Evolutionary conservation across 2,113 vertebrate species (phyloP).

Genomic region (Lepus timidus): DNA sequence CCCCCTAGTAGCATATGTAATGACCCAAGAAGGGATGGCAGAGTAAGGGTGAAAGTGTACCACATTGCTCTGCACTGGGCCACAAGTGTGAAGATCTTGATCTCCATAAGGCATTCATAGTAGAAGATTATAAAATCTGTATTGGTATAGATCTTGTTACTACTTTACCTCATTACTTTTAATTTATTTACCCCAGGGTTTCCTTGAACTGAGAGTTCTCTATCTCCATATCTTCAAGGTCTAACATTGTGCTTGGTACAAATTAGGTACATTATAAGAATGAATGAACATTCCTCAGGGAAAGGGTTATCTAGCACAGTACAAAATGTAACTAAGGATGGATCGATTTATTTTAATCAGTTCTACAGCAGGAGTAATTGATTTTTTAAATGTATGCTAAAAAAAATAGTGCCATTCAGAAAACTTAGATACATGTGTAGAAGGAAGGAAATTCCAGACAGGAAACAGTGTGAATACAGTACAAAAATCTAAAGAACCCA

Average conservation of each 20-base stretch:
- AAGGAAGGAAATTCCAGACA: slow-evolving; percentile 5
- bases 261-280: not conserved
- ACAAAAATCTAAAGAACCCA: not conserved
- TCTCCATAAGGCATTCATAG: not conserved
- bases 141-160: not conserved
- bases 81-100: not conserved
- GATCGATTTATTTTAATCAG: slow-evolving; percentile 24
- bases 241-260: not conserved
- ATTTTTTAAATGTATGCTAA: slow-evolving; percentile 35
- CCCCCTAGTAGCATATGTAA: not conserved
- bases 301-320: not conserved
- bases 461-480: not conserved
- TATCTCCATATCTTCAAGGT: not conserved
- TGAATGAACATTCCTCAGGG: not conserved
- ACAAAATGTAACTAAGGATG: not conserved
- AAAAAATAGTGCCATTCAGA: not conserved
- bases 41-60: not conserved
- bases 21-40: not conserved
- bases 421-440: not conserved
- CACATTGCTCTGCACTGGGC: not conserved
- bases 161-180: not conserved
- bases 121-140: not conserved
- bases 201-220: not conserved
- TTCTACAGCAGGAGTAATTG: not conserved
- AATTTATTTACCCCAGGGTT: not conserved